Base-by-base conservation (phyloP, 1,140 invertebrate genomes). In the Teleogryllus occipitalis region DNA sequence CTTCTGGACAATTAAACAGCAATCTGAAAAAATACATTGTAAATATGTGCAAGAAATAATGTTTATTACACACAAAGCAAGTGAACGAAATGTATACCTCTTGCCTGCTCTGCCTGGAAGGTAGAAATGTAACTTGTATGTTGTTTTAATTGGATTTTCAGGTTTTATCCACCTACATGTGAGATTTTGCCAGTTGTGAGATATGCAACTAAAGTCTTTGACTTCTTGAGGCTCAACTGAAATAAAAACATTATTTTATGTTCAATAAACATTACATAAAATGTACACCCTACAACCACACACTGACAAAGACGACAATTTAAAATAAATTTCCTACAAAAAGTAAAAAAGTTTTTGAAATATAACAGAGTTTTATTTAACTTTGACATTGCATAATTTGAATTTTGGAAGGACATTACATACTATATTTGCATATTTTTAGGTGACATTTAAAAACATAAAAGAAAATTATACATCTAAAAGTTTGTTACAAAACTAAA, bases 181-280 rank as follows among this genome's bases (percentile, higher is more conserved):
- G 47, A 93, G 83, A 80, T 88, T 90, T 78, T 92, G 87, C 87
- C 91, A 90, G 84, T 93, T 92, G 54, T 88, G 84, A n/a, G 91
- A 91, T 21, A 90, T 84, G 82, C 93, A 94, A 8, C 83, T 85
- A 81, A 93, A 93, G 83, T 92, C 89, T 12, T 84, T 85, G 4
- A 92, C 89, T 80, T 87, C 83, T 78, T 87, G 81, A 18, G 91
- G 91, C 82, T 86, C 85, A n/a, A 75, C 80, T 82, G 27, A 7
- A 78, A 72, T 46, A 27, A 76, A 74, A 79, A 18, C 14, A 15
- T 76, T 15, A 76, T 54, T 47, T 48, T 18, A 12, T 0, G 27
- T 76, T 76, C 21, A 10, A 27, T 22, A 21, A 14, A 75, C 15
- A n/a, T 21, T 22, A 7, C 39, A 27, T 18, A 75, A 8, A 7